Evolutionary conservation across 1,140 invertebrate genomes (phyloP).

Genomic region (Teleogryllus occipitalis): DNA sequence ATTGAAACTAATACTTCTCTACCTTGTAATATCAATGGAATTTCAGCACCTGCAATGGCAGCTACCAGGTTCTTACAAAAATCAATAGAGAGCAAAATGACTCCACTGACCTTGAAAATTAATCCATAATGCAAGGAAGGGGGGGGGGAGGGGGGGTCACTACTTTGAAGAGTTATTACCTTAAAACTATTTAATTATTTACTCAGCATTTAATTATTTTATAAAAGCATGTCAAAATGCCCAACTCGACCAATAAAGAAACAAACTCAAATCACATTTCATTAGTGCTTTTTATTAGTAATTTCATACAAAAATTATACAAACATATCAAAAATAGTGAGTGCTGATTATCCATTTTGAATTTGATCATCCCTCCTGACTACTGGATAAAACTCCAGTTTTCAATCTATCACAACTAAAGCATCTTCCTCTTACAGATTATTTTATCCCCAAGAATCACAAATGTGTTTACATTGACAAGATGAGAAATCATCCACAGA

Average conservation of each 20-base stretch:
- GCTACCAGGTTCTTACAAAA: neutral
- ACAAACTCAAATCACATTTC: neutral
- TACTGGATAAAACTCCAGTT: neutral
- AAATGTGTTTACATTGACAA: too few species aligned
- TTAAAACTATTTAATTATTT: neutral
- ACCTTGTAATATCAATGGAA: too few species aligned
- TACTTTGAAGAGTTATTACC: too few species aligned
- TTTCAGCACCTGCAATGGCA: neutral
- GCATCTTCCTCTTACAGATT: neutral
- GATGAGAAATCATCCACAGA: too few species aligned
- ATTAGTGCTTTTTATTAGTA: constrained; percentile 3
- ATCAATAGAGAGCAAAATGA: neutral
- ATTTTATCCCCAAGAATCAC: too few species aligned
- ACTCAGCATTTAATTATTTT: neutral
- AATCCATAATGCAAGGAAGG: neutral
- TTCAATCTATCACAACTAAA: neutral
- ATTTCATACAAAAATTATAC: constrained; percentile 2
- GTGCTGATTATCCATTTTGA: neutral
- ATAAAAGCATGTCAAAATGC: too few species aligned
- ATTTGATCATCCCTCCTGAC: neutral
- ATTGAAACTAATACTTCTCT: neutral
- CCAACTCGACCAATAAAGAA: too few species aligned
- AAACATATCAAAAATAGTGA: constrained; percentile 2
- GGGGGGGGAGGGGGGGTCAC: too few species aligned
- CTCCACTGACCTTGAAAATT: neutral